Base-by-base conservation (phyloP, 2,888 invertebrate species). In the Drosophila mimetica region DNA sequence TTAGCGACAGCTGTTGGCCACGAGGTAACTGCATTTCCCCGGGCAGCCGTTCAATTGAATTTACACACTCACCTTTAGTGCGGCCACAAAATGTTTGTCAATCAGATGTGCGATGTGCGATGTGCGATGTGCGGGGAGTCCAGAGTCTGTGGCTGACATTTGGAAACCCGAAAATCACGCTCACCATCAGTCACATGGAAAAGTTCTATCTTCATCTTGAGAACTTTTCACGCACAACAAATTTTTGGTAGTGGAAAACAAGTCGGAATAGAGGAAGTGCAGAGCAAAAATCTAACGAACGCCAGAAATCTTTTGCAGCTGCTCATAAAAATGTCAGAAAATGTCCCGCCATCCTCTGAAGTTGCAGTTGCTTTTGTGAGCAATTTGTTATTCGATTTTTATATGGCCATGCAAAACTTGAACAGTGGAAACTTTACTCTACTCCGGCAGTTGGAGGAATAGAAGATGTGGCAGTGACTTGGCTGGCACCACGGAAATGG, bases 401-500 rank as follows among this genome's bases (percentile, higher is more conserved):
- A 65, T 72, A 66, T 66, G 48, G 69, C 71, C 71, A 82, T 82
- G 83, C 83, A 77, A 82, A 85, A 82, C 75, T 83, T 82, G 66
- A 66, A 57, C 59, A 36, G 22, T 34, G 46, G 48, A 55, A 57
- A 50, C 70, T 34, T 66, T 41, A 54, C 54, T 30, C 4, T 3
- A 30, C 39, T 54, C 47, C 16, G 47, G 7, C 46, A 30, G 30
- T 30, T 44, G 42, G 2, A 44, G 54, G 34, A 18, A 8, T 34
- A 36, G 46, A 41, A 32, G 44, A 37, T 39, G 32, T 39, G 25
- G 47, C 32, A 50, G 34, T 57, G 52, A 57, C 47, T 48, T 77
- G 65, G 58, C 64, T 80, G 84, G 75, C 81, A 80, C 75, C 75
- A 79, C 84, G 83, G 86, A 86, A 86, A 77, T 84, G 81, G 84